phyloP scores from a whole-genome alignment of 2,888 invertebrate genomes.

The Andrena trimmerana region DNA sequence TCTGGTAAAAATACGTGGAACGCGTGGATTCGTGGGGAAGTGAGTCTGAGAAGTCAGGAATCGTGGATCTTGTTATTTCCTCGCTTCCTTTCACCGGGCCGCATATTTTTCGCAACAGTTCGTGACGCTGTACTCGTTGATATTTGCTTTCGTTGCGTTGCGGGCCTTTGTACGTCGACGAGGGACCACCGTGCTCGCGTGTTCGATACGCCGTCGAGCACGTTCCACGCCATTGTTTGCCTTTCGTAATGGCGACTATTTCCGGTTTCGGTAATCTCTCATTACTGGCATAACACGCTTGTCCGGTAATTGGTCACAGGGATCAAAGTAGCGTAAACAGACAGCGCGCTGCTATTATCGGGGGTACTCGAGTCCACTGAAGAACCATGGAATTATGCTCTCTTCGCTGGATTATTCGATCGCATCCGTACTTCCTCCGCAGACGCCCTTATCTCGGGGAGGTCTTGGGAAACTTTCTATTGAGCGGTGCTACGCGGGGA shows the following conservation, averaged over 20 bases:
- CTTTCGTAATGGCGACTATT: constrained; percentile 60
- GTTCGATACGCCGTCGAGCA: constrained; percentile 62
- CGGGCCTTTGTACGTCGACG: constrained; percentile 24
- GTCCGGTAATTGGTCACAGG: constrained; percentile 52
- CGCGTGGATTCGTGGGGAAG: constrained; percentile 1
- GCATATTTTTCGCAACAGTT: constrained; percentile 44
- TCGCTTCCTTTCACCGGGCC: constrained; percentile 32
- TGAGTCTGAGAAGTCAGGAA: not conserved
- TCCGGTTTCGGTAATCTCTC: constrained; percentile 69
- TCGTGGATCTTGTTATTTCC: constrained; percentile 29
- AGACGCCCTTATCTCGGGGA: not conserved
- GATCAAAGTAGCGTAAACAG: constrained; percentile 17
- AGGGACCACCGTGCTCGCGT: constrained; percentile 49
- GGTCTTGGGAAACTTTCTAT: not conserved
- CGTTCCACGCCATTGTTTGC: constrained; percentile 70
- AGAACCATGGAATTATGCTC: constrained; percentile 16
- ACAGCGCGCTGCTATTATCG: constrained; percentile 28
- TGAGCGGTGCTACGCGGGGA: not conserved
- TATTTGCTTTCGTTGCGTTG: constrained; percentile 41
- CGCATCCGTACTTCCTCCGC: not conserved
- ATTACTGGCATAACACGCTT: constrained; percentile 59
- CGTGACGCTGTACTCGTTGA: constrained; percentile 34
- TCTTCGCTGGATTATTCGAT: not conserved
- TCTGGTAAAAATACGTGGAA: not conserved
- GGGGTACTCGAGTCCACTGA: constrained; percentile 10